Percentiles rank a stretch among this genome's conserved stretches.
Conservation (phyloP, 2,888 invertebrate genomes). For the Lucinisca nassula region DNA sequence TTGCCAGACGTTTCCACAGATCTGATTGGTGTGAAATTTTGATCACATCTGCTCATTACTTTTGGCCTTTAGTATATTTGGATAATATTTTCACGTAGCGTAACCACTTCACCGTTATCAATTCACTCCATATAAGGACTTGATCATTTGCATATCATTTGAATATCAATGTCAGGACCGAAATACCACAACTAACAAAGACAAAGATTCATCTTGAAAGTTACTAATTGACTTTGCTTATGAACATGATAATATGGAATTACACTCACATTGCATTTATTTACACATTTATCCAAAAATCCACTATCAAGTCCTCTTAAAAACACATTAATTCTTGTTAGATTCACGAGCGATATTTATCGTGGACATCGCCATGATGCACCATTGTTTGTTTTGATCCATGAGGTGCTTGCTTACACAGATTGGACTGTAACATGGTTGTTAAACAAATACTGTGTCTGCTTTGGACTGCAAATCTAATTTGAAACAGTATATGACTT, state of each 20-base stretch:
- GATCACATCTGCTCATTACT: neutral
- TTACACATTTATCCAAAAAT: neutral
- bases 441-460: too few relatives aligned
- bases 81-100: neutral
- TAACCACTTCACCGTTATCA: neutral
- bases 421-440: too few relatives aligned
- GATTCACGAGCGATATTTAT: neutral
- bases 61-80: neutral
- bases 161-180: neutral
- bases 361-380: neutral
- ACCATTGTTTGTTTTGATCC: too few relatives aligned
- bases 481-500: too few relatives aligned
- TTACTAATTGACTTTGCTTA: neutral
- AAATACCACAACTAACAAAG: neutral
- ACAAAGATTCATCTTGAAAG: neutral
- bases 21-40: neutral
- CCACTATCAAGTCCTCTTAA: neutral
- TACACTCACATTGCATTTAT: neutral
- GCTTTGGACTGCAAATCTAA: too few relatives aligned
- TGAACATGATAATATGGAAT: neutral
- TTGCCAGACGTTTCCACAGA: neutral
- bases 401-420: too few relatives aligned
- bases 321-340: neutral
- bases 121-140: neutral
- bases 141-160: neutral